Percentiles rank a stretch among this genome's conserved stretches.
Evolutionary conservation across 2,888 invertebrate species (phyloP).

Genomic region (Ophraella communa): DNA sequence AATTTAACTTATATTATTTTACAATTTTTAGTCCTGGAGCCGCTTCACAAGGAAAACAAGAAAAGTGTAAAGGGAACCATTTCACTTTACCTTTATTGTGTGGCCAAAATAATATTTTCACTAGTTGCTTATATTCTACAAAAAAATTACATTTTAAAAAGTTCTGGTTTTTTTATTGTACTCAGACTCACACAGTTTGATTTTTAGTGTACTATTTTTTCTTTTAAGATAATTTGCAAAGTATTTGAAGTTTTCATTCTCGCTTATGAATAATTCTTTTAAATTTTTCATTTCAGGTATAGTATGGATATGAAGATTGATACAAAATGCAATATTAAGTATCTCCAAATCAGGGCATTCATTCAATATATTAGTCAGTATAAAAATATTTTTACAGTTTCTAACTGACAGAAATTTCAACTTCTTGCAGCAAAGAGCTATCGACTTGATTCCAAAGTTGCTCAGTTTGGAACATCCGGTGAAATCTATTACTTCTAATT

Average conservation of each 20-base stretch:
- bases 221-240: slow-evolving; percentile 22
- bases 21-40: too few relatives aligned
- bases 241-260: slow-evolving; percentile 19
- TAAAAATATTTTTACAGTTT: slow-evolving; percentile 30
- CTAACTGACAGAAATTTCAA: slow-evolving; percentile 28
- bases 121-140: too few relatives aligned
- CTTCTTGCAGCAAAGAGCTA: slow-evolving; percentile 30
- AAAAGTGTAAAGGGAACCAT: too few relatives aligned
- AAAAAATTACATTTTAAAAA: slow-evolving; percentile 6
- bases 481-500: slow-evolving; percentile 32
- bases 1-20: too few relatives aligned
- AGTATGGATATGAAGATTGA: slow-evolving; percentile 3
- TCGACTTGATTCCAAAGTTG: slow-evolving; percentile 20
- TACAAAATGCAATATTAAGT: slow-evolving; percentile 35
- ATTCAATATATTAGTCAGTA: slow-evolving; percentile 16
- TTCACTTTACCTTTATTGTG: too few relatives aligned
- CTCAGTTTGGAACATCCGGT: slow-evolving; percentile 34
- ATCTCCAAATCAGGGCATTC: slow-evolving; percentile 25
- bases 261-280: slow-evolving; percentile 29
- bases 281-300: slow-evolving; percentile 2
- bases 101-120: too few relatives aligned
- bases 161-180: slow-evolving; percentile 30
- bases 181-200: slow-evolving; percentile 33
- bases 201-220: background rate
- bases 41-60: too few relatives aligned